Evolutionary conservation across 2,113 vertebrate species (phyloP).

Genomic region (human (Homo sapiens)): DNA sequence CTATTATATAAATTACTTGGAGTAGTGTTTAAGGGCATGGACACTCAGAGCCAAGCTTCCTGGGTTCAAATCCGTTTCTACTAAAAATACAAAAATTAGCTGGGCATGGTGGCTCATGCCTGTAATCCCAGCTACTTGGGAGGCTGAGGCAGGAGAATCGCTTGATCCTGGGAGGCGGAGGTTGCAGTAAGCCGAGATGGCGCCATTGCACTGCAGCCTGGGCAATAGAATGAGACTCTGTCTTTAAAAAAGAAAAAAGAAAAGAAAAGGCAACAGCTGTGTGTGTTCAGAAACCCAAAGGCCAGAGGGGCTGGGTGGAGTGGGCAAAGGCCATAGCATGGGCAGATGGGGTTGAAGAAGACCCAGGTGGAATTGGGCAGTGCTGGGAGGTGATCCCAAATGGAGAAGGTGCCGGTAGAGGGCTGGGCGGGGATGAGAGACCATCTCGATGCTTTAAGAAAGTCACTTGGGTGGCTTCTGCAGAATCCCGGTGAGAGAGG

Average conservation of each 20-base stretch:
- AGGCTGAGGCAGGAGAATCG: no score
- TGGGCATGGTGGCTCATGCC: no score
- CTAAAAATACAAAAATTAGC: no score
- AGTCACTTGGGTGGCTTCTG: not conserved
- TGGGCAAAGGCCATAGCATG: not conserved
- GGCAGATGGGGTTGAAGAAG: not conserved
- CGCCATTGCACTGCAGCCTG: no score
- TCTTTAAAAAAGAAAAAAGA: no score
- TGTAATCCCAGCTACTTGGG: no score
- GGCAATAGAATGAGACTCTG: no score
- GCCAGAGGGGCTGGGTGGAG: no score
- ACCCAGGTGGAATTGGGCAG: no score
- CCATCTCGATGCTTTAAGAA: not conserved
- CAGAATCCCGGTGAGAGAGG: not conserved
- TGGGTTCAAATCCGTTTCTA: not conserved
- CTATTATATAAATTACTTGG: not conserved
- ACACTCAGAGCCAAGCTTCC: not conserved
- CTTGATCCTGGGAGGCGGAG: no score
- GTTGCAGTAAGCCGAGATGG: no score
- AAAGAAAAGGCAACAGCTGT: no score
- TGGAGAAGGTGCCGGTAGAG: not conserved
- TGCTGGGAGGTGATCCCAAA: not conserved
- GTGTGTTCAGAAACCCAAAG: not conserved
- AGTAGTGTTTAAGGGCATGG: not conserved
- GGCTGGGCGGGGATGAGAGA: not conserved